Conservation (phyloP, 2,113 vertebrate genomes). For the Malaclemys terrapin region DNA sequence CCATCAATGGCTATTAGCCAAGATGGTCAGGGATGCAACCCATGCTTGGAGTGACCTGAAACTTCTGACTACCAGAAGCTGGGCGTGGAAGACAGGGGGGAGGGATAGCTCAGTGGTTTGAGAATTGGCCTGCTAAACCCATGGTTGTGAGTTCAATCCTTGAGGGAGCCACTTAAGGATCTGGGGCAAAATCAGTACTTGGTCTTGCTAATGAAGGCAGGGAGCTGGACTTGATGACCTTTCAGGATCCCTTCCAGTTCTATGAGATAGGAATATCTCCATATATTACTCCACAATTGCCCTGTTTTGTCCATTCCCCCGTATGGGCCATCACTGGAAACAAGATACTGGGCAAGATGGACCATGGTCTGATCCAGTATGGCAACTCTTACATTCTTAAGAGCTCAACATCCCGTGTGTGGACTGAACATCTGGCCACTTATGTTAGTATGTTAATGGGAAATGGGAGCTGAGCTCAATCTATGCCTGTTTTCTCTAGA, state of each 20-base stretch:
- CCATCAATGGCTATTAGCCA: background rate
- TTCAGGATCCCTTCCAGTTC: too few species aligned
- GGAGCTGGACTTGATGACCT: too few species aligned
- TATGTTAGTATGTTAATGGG: background rate
- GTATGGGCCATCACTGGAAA: too few species aligned
- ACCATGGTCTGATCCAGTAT: background rate
- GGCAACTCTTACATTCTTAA: background rate
- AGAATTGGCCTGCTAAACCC: too few species aligned
- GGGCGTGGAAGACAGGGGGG: background rate
- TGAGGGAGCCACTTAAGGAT: too few species aligned
- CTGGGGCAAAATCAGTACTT: too few species aligned
- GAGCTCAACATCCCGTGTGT: background rate
- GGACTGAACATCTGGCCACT: too few species aligned
- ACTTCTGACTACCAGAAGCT: background rate
- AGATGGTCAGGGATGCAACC: background rate
- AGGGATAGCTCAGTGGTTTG: too few species aligned
- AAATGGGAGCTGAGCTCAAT: background rate
- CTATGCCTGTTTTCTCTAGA: background rate
- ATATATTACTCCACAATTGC: background rate
- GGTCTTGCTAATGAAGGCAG: too few species aligned
- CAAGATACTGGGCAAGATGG: background rate
- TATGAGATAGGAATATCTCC: too few species aligned
- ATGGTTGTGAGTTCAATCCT: too few species aligned
- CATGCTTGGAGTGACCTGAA: background rate
- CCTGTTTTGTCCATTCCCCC: background rate